Evolutionary conservation across 2,888 invertebrate genomes (phyloP).

Genomic region (Cinara cedri): DNA sequence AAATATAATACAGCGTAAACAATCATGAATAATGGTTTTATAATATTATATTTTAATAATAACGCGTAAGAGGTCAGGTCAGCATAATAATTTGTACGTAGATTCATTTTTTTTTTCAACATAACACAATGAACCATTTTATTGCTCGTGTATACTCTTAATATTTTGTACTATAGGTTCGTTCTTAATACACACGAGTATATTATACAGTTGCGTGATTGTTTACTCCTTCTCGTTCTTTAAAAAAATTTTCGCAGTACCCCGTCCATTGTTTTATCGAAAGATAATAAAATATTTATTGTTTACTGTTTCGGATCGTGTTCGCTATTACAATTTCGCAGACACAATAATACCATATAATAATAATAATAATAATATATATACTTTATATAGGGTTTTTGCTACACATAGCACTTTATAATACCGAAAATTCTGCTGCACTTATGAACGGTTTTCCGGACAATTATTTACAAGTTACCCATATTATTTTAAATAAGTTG

Average conservation of each 20-base stretch:
- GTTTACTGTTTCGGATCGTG: conserved; percentile 45
- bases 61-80: not conserved
- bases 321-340: not conserved
- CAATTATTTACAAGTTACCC: too few species aligned
- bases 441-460: too few species aligned
- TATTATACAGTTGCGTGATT: conserved; percentile 40
- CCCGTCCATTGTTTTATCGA: conserved; percentile 45
- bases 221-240: conserved; percentile 33
- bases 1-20: not conserved
- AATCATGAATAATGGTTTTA: conserved; percentile 6
- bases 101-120: not conserved
- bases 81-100: not conserved
- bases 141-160: not conserved
- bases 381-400: too few species aligned
- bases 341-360: conserved; percentile 7
- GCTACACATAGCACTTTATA: too few species aligned
- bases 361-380: not conserved
- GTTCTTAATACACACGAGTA: conserved; percentile 30
- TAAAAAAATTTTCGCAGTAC: conserved; percentile 39
- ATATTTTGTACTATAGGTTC: not conserved
- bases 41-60: not conserved
- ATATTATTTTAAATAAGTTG: too few species aligned
- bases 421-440: too few species aligned
- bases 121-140: conserved; percentile 36
- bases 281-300: conserved; percentile 50